These are phyloP conservation scores for Nephrotoma appendiculata DNA, from an alignment of 2,888 invertebrate genomes.

Conservation along the genomic window DNA sequence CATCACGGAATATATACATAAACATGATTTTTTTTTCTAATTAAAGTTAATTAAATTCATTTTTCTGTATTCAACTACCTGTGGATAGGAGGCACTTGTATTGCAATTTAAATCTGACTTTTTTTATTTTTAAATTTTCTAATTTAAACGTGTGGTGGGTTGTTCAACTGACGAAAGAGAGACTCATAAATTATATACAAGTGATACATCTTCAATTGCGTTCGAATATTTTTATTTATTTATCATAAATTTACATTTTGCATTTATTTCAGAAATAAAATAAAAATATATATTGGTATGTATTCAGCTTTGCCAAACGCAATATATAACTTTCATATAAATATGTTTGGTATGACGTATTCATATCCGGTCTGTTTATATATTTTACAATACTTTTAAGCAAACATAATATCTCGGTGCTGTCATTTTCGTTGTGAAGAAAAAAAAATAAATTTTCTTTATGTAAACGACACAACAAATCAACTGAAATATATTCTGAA, in stretches of 20 bases:
- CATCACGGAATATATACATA: neutral
- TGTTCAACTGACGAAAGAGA: neutral
- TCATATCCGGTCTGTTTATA: neutral
- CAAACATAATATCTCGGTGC: neutral
- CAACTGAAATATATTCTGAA: neutral
- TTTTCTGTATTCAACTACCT: neutral
- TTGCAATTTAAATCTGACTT: neutral
- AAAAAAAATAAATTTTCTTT: neutral
- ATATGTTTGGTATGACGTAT: neutral
- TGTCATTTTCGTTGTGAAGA: neutral
- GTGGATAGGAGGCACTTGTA: neutral
- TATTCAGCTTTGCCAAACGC: neutral
- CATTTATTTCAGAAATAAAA: neutral
- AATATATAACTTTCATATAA: neutral
- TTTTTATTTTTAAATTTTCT: neutral
- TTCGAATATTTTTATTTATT: neutral
- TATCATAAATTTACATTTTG: neutral
- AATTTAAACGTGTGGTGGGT: neutral
- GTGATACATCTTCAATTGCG: neutral
- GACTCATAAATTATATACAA: neutral
- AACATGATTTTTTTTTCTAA: neutral
- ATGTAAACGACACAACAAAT: neutral
- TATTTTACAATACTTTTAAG: neutral
- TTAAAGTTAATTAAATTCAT: neutral
- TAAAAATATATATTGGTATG: neutral